Evolutionary conservation across 2,113 vertebrate genomes (phyloP).

Genomic region (Lontra canadensis): DNA sequence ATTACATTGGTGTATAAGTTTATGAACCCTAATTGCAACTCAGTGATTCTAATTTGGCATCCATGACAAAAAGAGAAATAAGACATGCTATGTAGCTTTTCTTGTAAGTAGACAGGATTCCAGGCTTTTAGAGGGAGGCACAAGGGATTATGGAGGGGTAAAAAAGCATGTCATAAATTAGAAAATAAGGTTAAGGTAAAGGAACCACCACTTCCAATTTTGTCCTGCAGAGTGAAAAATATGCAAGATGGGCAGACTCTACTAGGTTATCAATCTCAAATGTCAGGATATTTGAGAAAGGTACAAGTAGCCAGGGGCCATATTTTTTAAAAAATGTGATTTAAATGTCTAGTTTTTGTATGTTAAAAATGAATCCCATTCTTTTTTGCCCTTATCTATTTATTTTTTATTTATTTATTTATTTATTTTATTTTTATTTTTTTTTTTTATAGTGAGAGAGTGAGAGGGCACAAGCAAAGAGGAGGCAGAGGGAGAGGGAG

Average conservation of each 20-base stretch:
- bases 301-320: background rate
- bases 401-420: background rate
- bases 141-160: background rate
- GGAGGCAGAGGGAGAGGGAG: background rate
- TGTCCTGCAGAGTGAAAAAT: background rate
- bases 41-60: background rate
- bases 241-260: background rate
- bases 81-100: background rate
- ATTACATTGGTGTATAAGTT: background rate
- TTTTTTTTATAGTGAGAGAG: background rate
- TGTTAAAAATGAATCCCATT: background rate
- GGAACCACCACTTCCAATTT: background rate
- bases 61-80: background rate
- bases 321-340: background rate
- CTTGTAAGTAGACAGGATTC: background rate
- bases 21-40: background rate
- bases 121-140: background rate
- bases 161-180: background rate
- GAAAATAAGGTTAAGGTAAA: background rate
- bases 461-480: background rate
- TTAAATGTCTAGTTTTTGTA: background rate
- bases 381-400: slow-evolving; percentile 14
- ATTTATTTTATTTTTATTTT: background rate
- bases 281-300: background rate
- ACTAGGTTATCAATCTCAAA: too few species aligned